These are phyloP conservation scores for Lamellibrachia satsuma DNA, from an alignment of 2,888 invertebrate genomes.

Conservation along the genomic window DNA sequence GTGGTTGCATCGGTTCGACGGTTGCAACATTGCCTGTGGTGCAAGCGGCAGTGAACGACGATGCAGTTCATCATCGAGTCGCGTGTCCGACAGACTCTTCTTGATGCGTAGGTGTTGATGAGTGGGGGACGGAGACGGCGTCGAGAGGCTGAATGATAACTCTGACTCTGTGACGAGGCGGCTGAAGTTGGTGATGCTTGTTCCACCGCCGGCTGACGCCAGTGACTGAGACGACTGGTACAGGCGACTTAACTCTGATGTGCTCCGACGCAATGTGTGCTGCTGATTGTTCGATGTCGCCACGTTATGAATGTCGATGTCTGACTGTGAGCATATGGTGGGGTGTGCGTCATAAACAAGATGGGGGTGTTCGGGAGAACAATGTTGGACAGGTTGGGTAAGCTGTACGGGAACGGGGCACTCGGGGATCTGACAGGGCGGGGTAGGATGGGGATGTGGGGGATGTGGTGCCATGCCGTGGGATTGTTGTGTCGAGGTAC, in stretches of 20 bases:
- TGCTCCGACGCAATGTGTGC: background rate
- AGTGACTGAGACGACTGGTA: background rate
- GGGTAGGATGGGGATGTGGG: background rate
- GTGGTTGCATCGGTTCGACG: background rate
- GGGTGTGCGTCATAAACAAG: background rate
- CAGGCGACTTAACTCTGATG: background rate
- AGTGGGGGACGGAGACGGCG: background rate
- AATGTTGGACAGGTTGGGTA: background rate
- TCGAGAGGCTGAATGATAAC: background rate
- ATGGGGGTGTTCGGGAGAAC: background rate
- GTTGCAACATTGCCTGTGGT: background rate
- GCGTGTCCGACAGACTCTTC: background rate
- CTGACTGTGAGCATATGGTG: background rate
- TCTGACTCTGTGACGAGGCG: background rate
- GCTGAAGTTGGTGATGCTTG: background rate
- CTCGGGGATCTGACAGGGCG: background rate
- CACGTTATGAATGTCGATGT: background rate
- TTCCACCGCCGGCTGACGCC: background rate
- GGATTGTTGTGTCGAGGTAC: background rate
- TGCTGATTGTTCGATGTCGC: background rate
- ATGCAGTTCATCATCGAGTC: background rate
- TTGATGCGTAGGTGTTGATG: background rate
- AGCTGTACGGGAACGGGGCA: background rate
- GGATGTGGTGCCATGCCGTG: background rate
- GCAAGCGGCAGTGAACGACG: background rate